These are phyloP conservation scores for Oxycera nigricornis DNA, from an alignment of 2,888 invertebrate genomes.

Conservation along the genomic window DNA sequence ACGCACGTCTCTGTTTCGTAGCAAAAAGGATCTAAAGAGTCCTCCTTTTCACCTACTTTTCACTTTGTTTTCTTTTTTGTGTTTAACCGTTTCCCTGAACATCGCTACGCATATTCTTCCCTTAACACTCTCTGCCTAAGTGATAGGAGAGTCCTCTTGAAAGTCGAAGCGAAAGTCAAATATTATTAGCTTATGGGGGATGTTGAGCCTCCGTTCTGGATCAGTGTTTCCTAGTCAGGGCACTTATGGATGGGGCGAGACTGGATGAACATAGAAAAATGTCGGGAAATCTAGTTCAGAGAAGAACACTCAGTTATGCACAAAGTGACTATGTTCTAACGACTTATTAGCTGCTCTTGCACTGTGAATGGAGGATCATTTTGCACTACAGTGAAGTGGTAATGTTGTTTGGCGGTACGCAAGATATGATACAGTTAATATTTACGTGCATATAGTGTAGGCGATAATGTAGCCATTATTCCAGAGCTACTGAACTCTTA, in stretches of 20 bases:
- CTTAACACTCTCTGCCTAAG: neutral
- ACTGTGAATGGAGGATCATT: neutral
- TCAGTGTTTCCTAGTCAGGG: conserved; percentile 1
- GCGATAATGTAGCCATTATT: too few species aligned
- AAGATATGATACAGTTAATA: neutral
- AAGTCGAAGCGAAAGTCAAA: conserved; percentile 9
- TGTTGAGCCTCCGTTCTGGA: neutral
- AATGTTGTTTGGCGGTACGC: conserved; percentile 16
- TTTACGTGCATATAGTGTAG: too few species aligned
- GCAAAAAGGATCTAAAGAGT: neutral
- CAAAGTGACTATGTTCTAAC: conserved; percentile 24
- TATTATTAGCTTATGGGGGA: neutral
- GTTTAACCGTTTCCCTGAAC: neutral
- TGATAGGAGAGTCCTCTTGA: neutral
- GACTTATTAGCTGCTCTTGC: conserved; percentile 34
- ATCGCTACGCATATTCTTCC: conserved; percentile 2
- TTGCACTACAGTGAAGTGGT: neutral
- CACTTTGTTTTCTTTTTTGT: neutral
- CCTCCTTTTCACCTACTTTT: neutral
- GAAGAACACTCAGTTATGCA: conserved; percentile 24
- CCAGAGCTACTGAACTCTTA: too few species aligned
- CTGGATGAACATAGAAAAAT: neutral
- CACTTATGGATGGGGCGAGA: neutral
- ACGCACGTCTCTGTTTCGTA: neutral
- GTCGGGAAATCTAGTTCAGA: conserved; percentile 26